These are phyloP conservation scores for Chouioia cunea DNA, from an alignment of 2,888 invertebrate species.

Conservation along the genomic window DNA sequence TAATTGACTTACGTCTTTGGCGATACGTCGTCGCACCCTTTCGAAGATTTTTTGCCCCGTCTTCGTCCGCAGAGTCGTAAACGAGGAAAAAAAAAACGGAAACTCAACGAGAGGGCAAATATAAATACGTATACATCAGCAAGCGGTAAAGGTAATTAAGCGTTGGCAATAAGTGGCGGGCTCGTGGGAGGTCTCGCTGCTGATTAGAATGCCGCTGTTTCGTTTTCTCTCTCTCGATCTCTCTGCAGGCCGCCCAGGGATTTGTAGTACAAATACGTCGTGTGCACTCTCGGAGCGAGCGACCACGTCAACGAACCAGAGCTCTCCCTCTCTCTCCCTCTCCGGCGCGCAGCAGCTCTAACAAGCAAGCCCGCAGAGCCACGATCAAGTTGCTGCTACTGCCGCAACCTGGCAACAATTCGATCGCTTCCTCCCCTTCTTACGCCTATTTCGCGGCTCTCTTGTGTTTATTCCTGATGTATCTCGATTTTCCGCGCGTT, in stretches of 20 bases:
- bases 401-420: too few species aligned
- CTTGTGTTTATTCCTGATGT: too few species aligned
- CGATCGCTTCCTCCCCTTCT: background rate
- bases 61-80: too few species aligned
- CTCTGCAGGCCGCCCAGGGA: constrained; percentile 33
- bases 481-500: too few species aligned
- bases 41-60: too few species aligned
- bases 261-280: constrained; percentile 59
- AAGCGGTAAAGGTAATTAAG: constrained; percentile 46
- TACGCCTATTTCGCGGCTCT: background rate
- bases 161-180: constrained; percentile 48
- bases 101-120: too few species aligned
- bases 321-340: background rate
- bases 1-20: too few species aligned
- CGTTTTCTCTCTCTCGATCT: constrained; percentile 1
- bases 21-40: too few species aligned
- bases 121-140: too few species aligned
- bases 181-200: constrained; percentile 48
- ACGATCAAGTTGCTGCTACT: background rate
- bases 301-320: background rate
- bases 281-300: constrained; percentile 55
- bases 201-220: constrained; percentile 45
- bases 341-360: constrained; percentile 13
- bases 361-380: constrained; percentile 15
- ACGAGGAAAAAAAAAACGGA: too few species aligned